Evolutionary conservation across 2,888 invertebrate species (phyloP), one percentile per base, ranked within the genome.

Genomic region (Panorpa germanica): DNA sequence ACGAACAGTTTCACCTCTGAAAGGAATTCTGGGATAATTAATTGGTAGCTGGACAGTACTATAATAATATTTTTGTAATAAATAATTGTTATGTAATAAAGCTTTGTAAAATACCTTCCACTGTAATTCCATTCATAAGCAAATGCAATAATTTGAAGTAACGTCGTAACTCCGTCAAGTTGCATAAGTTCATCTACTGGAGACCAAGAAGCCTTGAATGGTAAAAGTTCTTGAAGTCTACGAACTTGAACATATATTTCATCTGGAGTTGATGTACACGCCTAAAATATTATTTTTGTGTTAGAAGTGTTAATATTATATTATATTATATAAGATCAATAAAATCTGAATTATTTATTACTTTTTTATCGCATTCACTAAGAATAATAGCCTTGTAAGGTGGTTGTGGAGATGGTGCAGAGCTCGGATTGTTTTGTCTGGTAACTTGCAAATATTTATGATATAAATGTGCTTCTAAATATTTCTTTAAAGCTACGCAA

Each of bases 111-210:
- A 42, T 44, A 69, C 67, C 76, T 69, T 41, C 86, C 86, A 40
- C 75, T 75, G 47, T 77, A 83, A 53, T 81, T 85, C 90, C 91
- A 91, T 43, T 90, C 85, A 47, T 82, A 81, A 0, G 86, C 77
- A 44, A 82, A 75, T 1, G 81, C 83, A 12, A 93, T 77, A 4
- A 93, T 77, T 48, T 82, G 77, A 36, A 91, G 57, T 15, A 95
- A 59, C 29, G 88, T 59, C 2, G 71, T 64, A 10, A 85, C 68
- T 1, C 86, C 88, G 4, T 88, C 86, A 18, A 93, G 59, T 43
- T 75, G 73, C 35, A 83, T 55, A 16, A 95, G 62, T 41, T 86
- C 76, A 46, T 88, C 85, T 0, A 93, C 85, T 0, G 95, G 88
- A 28, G 72, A 59, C 95, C 95, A 96, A 37, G 71, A 63, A 5